These are phyloP conservation scores for Trichogramma dendrolimi DNA, from an alignment of 2,888 invertebrate species.

Conservation along the genomic window DNA sequence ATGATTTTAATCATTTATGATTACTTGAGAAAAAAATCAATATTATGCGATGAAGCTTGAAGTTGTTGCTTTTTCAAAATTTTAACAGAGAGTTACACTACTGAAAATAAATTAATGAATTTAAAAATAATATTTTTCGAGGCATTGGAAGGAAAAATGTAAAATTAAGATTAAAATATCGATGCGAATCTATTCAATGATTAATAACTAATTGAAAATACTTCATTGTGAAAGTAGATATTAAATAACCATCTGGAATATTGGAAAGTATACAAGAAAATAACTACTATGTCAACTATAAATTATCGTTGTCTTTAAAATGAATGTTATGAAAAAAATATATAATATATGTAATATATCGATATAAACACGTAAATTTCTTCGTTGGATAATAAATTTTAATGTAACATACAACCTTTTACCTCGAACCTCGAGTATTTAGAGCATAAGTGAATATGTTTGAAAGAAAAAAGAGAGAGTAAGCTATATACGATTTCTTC, in stretches of 20 bases:
- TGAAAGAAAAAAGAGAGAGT: not conserved
- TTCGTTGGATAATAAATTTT: conserved; percentile 14
- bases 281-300: conserved; percentile 13
- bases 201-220: conserved; percentile 1
- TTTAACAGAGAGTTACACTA: too few relatives aligned
- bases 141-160: not conserved
- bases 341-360: conserved; percentile 1
- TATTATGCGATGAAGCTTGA: conserved; percentile 13
- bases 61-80: not conserved
- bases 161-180: not conserved
- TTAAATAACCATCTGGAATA: not conserved
- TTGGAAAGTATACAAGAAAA: conserved; percentile 1
- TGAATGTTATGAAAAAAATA: conserved; percentile 24
- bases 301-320: conserved; percentile 11
- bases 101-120: not conserved
- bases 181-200: not conserved
- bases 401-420: conserved; percentile 22
- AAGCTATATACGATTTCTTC: not conserved
- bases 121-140: conserved; percentile 24
- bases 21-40: not conserved
- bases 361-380: conserved; percentile 19
- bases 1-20: too few relatives aligned
- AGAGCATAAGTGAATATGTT: conserved; percentile 13
- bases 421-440: conserved; percentile 19
- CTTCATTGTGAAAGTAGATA: not conserved